These are phyloP conservation scores for Genyomyrus donnyi DNA, from an alignment of 2,113 vertebrate genomes.

Conservation along the genomic window DNA sequence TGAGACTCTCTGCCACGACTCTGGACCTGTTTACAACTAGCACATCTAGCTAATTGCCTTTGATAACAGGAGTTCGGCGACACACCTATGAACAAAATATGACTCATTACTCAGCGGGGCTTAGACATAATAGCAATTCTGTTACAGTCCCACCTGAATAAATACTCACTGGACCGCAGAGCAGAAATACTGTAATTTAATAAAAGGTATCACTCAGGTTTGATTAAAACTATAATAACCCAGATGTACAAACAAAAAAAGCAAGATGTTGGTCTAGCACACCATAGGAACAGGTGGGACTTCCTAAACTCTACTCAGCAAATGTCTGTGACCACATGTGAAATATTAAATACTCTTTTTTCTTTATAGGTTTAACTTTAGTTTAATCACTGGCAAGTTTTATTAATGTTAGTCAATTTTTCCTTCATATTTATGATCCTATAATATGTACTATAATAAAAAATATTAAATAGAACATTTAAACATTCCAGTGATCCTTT, in stretches of 20 bases:
- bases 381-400: not conserved
- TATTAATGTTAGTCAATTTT: not conserved
- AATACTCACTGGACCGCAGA: not conserved
- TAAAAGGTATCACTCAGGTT: not conserved
- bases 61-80: not conserved
- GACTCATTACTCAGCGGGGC: not conserved
- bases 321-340: not conserved
- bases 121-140: not conserved
- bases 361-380: not conserved
- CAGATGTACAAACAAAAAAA: constrained; percentile 5
- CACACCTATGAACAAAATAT: not conserved
- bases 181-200: constrained; percentile 9
- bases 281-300: not conserved
- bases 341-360: not conserved
- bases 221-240: constrained; percentile 6
- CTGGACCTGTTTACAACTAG: not conserved
- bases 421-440: not conserved
- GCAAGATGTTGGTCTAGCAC: not conserved
- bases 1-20: not conserved
- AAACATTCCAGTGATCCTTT: not conserved
- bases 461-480: not conserved
- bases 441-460: not conserved
- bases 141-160: not conserved
- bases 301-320: not conserved
- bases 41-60: not conserved